phyloP scores from a whole-genome alignment of 2,797 vertebrate species.

The Forpus xanthops region DNA sequence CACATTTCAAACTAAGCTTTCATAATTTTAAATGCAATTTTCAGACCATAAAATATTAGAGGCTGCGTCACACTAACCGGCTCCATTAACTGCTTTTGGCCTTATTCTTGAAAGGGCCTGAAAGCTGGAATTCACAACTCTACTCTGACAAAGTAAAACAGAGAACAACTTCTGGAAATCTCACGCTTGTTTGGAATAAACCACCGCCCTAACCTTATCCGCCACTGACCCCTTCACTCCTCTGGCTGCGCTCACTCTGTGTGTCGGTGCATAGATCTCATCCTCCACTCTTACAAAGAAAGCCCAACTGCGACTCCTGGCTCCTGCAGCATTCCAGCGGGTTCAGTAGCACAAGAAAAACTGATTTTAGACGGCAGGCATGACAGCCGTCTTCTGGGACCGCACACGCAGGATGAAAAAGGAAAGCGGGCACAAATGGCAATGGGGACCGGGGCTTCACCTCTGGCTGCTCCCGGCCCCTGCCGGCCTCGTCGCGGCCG shows the following conservation, averaged over 20 bases:
- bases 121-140: background rate
- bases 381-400: background rate
- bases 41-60: background rate
- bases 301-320: background rate
- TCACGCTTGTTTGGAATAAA: background rate
- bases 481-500: background rate
- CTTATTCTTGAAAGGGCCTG: background rate
- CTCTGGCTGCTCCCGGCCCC: accelerated
- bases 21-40: background rate
- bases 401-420: accelerated
- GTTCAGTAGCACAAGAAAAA: background rate
- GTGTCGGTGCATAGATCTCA: accelerated
- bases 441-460: accelerated
- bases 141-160: background rate
- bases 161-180: background rate
- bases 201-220: background rate
- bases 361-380: accelerated
- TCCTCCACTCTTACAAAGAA: accelerated
- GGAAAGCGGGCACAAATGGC: accelerated
- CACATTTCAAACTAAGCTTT: background rate
- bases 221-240: background rate
- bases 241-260: accelerated
- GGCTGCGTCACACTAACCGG: background rate
- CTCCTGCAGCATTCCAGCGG: background rate
- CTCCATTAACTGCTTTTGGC: background rate